Evolutionary conservation across 2,113 vertebrate genomes (phyloP).

Genomic region (Sarotherodon lohbergeri): DNA sequence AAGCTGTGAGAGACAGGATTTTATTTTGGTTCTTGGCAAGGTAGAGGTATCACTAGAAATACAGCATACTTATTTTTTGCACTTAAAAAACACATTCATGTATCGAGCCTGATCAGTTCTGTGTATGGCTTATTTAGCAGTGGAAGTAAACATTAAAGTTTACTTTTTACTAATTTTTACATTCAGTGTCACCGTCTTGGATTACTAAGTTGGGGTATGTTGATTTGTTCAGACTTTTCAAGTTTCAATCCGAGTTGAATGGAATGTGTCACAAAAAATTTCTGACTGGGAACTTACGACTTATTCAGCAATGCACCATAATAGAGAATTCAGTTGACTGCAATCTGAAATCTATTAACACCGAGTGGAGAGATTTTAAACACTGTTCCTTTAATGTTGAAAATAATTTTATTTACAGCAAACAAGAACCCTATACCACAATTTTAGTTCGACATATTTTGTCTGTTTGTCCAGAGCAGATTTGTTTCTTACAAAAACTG

Average conservation of each 20-base stretch:
- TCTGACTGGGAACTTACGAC: neutral
- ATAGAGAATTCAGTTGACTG: neutral
- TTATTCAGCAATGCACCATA: neutral
- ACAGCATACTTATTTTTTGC: neutral
- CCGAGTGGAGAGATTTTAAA: neutral
- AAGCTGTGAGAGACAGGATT: neutral
- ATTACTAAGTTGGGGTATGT: neutral
- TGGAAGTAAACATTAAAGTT: neutral
- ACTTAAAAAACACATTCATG: neutral
- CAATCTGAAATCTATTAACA: neutral
- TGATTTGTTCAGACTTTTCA: neutral
- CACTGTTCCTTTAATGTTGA: neutral
- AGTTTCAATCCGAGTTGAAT: neutral
- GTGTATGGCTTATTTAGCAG: neutral
- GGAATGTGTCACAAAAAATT: rapidly evolving
- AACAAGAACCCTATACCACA: neutral
- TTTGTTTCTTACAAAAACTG: neutral
- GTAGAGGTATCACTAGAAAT: neutral
- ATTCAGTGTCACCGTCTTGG: neutral
- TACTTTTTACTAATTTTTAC: neutral
- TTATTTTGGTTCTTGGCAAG: neutral
- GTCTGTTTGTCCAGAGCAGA: neutral
- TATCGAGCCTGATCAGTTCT: neutral
- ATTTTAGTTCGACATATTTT: neutral
- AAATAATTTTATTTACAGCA: neutral